Percentiles rank a stretch among this genome's conserved stretches.
These are phyloP conservation scores for Malaclemys terrapin DNA, from an alignment of 2,113 vertebrate species.

Conservation along the genomic window DNA sequence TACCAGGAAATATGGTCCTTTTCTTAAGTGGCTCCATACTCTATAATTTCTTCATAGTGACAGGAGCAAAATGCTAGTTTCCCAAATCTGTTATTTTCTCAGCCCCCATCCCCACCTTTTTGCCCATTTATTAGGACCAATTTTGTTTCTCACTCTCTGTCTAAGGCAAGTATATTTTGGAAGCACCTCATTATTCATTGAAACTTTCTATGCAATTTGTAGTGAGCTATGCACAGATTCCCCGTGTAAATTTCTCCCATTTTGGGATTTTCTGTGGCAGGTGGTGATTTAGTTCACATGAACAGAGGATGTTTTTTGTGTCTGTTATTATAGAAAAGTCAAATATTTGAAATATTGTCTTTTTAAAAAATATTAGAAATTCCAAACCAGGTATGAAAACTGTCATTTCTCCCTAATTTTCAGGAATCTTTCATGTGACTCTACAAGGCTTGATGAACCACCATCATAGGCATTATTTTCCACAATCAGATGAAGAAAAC, in stretches of 20 bases:
- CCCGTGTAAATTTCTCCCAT: neutral
- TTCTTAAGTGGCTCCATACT: neutral
- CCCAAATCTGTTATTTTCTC: neutral
- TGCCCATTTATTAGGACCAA: neutral
- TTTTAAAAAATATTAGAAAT: neutral
- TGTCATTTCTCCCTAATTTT: constrained; percentile 17
- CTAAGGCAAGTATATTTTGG: neutral
- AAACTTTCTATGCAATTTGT: neutral
- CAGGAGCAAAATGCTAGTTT: neutral
- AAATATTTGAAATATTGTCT: neutral
- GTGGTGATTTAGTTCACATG: neutral
- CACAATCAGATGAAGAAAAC: constrained; percentile 25
- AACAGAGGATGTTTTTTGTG: neutral
- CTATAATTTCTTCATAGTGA: neutral
- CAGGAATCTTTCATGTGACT: constrained; percentile 1
- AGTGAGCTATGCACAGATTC: neutral
- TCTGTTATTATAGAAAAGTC: neutral
- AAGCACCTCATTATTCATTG: neutral
- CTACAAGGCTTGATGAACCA: neutral
- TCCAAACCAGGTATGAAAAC: constrained; percentile 9
- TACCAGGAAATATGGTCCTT: neutral
- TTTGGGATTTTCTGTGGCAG: neutral
- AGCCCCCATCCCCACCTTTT: neutral
- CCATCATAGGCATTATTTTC: constrained; percentile 23
- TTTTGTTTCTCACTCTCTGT: neutral